These are phyloP conservation scores for Phragmatobia fuliginosa DNA, from an alignment of 2,888 invertebrate genomes.

Conservation along the genomic window DNA sequence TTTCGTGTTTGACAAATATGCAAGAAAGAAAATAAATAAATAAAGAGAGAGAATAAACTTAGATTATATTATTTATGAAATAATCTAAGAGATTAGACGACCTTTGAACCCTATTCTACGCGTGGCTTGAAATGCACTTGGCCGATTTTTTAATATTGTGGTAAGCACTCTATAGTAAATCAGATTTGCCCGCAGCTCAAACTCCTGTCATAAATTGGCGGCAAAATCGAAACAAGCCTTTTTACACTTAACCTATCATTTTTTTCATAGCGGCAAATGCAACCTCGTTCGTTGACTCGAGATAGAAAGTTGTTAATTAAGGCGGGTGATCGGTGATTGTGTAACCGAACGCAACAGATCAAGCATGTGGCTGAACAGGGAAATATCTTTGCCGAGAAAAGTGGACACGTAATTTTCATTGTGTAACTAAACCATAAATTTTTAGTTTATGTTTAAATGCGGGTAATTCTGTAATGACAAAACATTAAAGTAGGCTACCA, in stretches of 20 bases:
- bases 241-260: neutral
- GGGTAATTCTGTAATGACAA: slow-evolving; percentile 12
- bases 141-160: too few relatives aligned
- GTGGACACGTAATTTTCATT: slow-evolving; percentile 52
- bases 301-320: slow-evolving; percentile 83
- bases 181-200: neutral
- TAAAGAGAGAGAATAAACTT: too few relatives aligned
- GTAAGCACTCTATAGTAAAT: neutral
- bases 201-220: neutral
- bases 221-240: neutral
- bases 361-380: slow-evolving; percentile 65
- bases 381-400: slow-evolving; percentile 60
- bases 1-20: too few relatives aligned
- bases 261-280: slow-evolving; percentile 45
- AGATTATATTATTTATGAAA: too few relatives aligned
- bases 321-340: slow-evolving; percentile 76
- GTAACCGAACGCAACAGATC: slow-evolving; percentile 73
- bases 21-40: too few relatives aligned
- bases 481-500: neutral
- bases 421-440: slow-evolving; percentile 29
- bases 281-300: slow-evolving; percentile 75
- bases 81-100: too few relatives aligned
- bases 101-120: too few relatives aligned
- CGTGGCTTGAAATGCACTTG: too few relatives aligned
- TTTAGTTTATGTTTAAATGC: slow-evolving; percentile 8